phyloP scores from a whole-genome alignment of 1,140 invertebrate genomes.

The Orius laevigatus region DNA sequence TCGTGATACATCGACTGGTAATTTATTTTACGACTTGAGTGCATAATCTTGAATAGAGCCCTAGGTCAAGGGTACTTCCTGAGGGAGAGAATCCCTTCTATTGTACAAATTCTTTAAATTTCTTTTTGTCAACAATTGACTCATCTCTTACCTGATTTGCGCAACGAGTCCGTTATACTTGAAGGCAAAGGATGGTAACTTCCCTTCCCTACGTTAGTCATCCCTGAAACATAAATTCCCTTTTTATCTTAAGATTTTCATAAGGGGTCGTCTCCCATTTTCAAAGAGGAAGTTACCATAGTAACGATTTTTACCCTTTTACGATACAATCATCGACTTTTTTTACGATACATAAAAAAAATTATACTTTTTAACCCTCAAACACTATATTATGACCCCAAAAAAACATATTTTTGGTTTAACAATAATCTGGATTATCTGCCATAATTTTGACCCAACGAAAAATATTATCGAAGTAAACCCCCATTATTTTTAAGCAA shows the following conservation, averaged over 20 bases:
- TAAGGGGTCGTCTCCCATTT: no score
- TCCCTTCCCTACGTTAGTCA: conserved; percentile 12
- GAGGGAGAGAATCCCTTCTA: not conserved
- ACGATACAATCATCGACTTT: not conserved
- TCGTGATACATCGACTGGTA: not conserved
- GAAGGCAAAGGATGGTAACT: conserved; percentile 11
- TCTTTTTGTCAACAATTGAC: no score
- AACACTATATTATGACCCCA: not conserved
- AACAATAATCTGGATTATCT: not conserved
- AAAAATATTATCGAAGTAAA: no score
- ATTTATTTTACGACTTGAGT: conserved; percentile 10
- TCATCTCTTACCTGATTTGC: conserved; percentile 14
- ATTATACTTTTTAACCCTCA: not conserved
- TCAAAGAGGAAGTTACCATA: no score
- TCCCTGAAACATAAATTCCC: conserved; percentile 9
- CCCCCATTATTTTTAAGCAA: no score
- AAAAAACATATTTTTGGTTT: not conserved
- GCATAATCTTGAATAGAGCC: conserved; percentile 8
- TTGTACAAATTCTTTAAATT: not conserved
- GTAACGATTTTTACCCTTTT: no score
- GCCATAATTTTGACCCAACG: no score
- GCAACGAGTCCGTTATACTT: conserved; percentile 12
- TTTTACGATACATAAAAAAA: not conserved
- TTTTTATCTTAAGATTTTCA: no score
- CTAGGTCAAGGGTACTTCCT: conserved; percentile 11